Conservation (phyloP, 2,113 vertebrate species). For the Eudyptes chrysolophus region DNA sequence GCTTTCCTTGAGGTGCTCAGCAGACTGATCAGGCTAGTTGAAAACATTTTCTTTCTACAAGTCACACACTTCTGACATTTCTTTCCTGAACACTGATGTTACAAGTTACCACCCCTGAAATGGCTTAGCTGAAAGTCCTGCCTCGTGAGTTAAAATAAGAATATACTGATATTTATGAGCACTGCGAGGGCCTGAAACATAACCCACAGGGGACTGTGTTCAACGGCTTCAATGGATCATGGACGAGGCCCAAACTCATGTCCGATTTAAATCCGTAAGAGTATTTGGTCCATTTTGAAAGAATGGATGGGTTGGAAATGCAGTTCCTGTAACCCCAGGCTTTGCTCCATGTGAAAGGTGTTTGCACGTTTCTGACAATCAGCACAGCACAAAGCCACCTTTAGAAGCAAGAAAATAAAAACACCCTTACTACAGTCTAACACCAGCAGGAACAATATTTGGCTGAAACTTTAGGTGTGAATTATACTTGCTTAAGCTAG, state of each 20-base stretch:
- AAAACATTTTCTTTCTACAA: background rate
- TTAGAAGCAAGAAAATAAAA: slow-evolving; percentile 27
- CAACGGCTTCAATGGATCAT: background rate
- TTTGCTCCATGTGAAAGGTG: background rate
- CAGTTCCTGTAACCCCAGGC: background rate
- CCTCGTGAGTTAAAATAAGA: background rate
- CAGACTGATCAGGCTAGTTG: background rate
- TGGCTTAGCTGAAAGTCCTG: background rate
- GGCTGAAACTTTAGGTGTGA: slow-evolving; percentile 22
- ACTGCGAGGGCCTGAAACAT: background rate
- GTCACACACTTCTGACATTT: background rate
- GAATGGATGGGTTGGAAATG: background rate
- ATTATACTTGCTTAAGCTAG: slow-evolving; percentile 42
- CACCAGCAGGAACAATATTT: slow-evolving; percentile 11
- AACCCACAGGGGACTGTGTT: background rate
- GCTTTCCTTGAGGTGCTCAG: background rate
- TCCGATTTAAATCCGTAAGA: background rate
- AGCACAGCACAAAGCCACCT: slow-evolving; percentile 15
- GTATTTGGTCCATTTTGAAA: slow-evolving; percentile 53
- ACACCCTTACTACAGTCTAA: background rate
- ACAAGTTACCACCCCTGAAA: background rate
- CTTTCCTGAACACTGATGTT: background rate
- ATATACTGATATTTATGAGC: background rate
- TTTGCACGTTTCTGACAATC: slow-evolving; percentile 1
- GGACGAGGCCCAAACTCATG: background rate